Evolutionary conservation across 2,888 invertebrate genomes (phyloP), one percentile per base, ranked within the genome.

Genomic region (Agrotis ipsilon): DNA sequence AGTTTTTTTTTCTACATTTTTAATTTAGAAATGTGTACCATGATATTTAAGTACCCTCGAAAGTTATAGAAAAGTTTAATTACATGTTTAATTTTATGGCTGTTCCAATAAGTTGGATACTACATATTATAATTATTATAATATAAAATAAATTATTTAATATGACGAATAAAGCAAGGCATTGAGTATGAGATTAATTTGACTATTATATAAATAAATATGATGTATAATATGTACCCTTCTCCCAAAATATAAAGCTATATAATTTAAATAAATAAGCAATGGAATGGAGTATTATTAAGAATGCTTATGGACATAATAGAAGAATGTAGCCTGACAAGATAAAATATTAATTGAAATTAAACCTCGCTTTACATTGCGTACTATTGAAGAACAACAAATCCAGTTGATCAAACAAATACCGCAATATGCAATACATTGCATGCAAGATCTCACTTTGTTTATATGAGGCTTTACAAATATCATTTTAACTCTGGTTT

Each of bases 231-330:
- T 72, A 72, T 11, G 52, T 69, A 66, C 68, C 72, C 66, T 71
- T 72, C 55, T 57, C 61, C 72, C 54, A 68, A 67, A n/a, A 39
- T 72, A 72, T 11, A 63, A 65, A 64, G 55, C 16, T 66, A 68
- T 57, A 65, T 66, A 57, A 58, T 67, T 54, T 58, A 63, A 68
- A 80, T 80, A 75, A 75, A 72, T 77, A 73, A 78, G 72, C 71
- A 74, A 76, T 78, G 85, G 83, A 84, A 82, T 78, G 75, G 71
- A 85, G 78, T 70, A 82, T 83, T 77, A 73, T 58, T 55, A 52
- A 65, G 66, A 63, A 66, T 45, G 43, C 51, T 54, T 64, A 58
- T 27, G 18, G 18, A 71, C 62, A 68, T 66, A 76, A 62, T 60
- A 48, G 27, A 60, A 81, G 43, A 75, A 49, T 43, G 18, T 58